A percentile compares a stretch with the other conserved stretches of the same genome.
phyloP scores from a whole-genome alignment of 2,888 invertebrate genomes.

The Magallana nippona region DNA sequence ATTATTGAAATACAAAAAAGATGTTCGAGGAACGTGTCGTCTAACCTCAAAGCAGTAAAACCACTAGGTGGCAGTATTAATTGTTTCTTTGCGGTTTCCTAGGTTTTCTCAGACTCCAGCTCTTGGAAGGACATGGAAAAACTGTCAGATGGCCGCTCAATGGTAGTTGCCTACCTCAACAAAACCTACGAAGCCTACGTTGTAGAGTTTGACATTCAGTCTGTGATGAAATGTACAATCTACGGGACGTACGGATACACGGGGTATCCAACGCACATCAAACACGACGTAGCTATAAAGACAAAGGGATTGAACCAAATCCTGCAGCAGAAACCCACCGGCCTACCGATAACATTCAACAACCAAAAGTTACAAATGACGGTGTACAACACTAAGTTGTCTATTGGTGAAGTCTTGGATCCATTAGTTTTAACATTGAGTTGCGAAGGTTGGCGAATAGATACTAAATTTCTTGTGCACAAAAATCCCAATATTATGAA shows the following conservation, averaged over 20 bases:
- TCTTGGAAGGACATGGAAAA: slow-evolving; percentile 10
- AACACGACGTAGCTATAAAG: slow-evolving; percentile 27
- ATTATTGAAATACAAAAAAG: no score
- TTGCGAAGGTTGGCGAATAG: slow-evolving; percentile 38
- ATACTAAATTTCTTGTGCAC: not conserved
- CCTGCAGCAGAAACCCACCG: not conserved
- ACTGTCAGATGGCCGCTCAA: not conserved
- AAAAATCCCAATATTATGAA: no score
- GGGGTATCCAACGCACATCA: slow-evolving; percentile 18
- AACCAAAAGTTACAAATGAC: slow-evolving; percentile 39
- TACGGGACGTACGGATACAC: not conserved
- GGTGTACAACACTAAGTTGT: not conserved
- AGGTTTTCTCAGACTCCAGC: not conserved
- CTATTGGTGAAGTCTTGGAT: not conserved
- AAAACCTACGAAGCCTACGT: not conserved
- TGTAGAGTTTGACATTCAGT: slow-evolving; percentile 2
- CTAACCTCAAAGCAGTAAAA: no score
- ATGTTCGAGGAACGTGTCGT: no score
- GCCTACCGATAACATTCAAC: slow-evolving; percentile 27
- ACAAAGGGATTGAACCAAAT: slow-evolving; percentile 42
- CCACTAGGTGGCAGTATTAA: not conserved
- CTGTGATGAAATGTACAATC: not conserved
- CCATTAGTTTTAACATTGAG: slow-evolving; percentile 34
- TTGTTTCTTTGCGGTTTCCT: not conserved
- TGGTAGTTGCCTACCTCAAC: not conserved